Evolutionary conservation across 1,140 invertebrate genomes (phyloP).

Genomic region (Drosophila bifasciata): DNA sequence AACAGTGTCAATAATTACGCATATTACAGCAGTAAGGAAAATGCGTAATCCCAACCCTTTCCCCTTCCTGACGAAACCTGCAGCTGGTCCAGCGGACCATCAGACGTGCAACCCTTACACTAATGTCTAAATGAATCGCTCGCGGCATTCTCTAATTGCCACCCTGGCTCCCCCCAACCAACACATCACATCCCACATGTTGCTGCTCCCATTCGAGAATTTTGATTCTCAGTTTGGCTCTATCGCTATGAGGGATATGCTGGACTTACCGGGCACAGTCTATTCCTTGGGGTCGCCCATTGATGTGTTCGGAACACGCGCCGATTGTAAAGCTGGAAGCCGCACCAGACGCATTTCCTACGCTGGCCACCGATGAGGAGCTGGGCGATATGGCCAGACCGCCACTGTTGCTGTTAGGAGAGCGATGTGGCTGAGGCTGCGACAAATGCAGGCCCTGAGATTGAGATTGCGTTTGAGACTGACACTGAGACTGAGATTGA

Average conservation of each 20-base stretch:
- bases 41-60: slow-evolving; percentile 42
- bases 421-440: slow-evolving; percentile 48
- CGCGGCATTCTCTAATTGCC: slow-evolving; percentile 23
- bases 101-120: slow-evolving; percentile 44
- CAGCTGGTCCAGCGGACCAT: neutral
- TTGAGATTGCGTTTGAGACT: slow-evolving; percentile 56
- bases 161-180: neutral
- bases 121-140: slow-evolving; percentile 58
- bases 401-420: slow-evolving; percentile 62
- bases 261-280: slow-evolving; percentile 89
- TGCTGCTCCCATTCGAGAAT: neutral
- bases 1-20: slow-evolving; percentile 66
- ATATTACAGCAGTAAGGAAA: slow-evolving; percentile 48
- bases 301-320: slow-evolving; percentile 97
- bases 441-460: slow-evolving; percentile 42
- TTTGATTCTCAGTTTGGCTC: too few species aligned
- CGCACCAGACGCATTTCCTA: slow-evolving; percentile 38
- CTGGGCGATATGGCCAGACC: slow-evolving; percentile 85
- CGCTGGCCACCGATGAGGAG: slow-evolving; percentile 85
- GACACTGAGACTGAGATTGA: slow-evolving; percentile 55
- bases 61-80: slow-evolving; percentile 28
- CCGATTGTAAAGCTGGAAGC: slow-evolving; percentile 90
- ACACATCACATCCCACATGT: too few species aligned
- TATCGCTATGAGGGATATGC: neutral
- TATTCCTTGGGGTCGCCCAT: slow-evolving; percentile 95